Evolutionary conservation across 2,888 invertebrate genomes (phyloP).

Genomic region (Chrysodeixis includens): DNA sequence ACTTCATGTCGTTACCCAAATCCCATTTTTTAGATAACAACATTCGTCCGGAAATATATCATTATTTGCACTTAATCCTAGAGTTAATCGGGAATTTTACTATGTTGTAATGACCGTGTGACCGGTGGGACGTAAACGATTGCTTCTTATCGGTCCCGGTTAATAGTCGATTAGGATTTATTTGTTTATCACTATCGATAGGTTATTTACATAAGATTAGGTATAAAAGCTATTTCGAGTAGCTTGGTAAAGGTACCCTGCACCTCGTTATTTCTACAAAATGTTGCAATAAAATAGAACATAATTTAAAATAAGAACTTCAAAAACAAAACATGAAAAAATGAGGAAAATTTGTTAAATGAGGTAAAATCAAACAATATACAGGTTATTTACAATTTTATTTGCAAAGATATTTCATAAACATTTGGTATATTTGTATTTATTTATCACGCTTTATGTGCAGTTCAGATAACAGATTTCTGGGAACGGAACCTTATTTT

Average conservation of each 20-base stretch:
- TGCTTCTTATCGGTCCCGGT: neutral
- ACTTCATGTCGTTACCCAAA: no score
- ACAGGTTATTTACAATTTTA: neutral
- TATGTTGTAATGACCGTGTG: neutral
- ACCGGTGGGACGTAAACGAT: neutral
- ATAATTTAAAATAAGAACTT: no score
- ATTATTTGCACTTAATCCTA: neutral
- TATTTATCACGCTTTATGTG: neutral
- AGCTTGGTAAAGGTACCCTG: no score
- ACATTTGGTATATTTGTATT: neutral
- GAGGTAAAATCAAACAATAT: no score
- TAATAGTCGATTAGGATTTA: neutral
- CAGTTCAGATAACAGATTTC: conserved; percentile 36
- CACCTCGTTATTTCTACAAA: no score
- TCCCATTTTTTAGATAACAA: no score
- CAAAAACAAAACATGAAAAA: no score
- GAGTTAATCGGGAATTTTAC: neutral
- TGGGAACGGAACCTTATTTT: conserved; percentile 32
- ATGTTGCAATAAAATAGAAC: no score
- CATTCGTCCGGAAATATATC: neutral
- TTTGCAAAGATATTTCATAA: neutral
- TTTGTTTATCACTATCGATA: neutral
- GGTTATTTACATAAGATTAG: neutral
- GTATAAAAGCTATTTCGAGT: neutral
- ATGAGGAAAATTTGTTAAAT: no score